Base-by-base conservation (phyloP, 2,888 invertebrate genomes). In the Chrysina gloriosa region DNA sequence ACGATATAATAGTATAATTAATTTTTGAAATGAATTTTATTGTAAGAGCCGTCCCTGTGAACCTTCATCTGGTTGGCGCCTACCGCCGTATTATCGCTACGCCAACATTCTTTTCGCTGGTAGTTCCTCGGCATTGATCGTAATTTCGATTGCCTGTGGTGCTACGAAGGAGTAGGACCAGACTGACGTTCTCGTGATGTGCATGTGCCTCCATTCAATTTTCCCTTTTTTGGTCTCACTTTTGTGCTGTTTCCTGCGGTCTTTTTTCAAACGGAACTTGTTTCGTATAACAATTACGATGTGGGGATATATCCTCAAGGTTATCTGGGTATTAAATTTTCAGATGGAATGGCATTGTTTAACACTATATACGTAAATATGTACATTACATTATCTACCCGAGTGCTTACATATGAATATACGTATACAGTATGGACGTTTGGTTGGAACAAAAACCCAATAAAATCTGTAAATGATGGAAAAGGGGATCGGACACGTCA, bases 21-120 rank as follows among this genome's bases (percentile, higher is more conserved):
- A n/a, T n/a, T n/a, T n/a, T n/a, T n/a, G n/a, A 5, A 29, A 29
- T 29, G 29, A 29, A 29, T 5, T 3, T 29, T 5, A 29, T 5
- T 29, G 4, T 5, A 9, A 45, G 21, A 45, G 19, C 45, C 45
- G 45, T 9, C 45, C 9, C 45, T 45, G 45, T 3, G n/a, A 21
- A 9, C 45, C 45, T 9, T 31, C 52, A 58, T 39, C 42, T 14
- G 11, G 39, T 39, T 39, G 58, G 58, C 58, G 58, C 58, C 58
- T 58, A 39, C 21, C 39, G 19, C 39, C 19, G n/a, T 58, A 39
- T 58, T 58, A 39, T 58, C 4, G 21, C 23, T 39, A 23, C 42
- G 23, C 39, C 39, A 11, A 14, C 58, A 58, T 58, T 58, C 58
- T 25, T 58, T 2, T 23, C 19, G 25, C 39, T 27, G 39, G 23